Percentiles rank a stretch among this genome's conserved stretches.
phyloP scores from a whole-genome alignment of 2,888 invertebrate genomes.

The Gastrophysa polygoni region DNA sequence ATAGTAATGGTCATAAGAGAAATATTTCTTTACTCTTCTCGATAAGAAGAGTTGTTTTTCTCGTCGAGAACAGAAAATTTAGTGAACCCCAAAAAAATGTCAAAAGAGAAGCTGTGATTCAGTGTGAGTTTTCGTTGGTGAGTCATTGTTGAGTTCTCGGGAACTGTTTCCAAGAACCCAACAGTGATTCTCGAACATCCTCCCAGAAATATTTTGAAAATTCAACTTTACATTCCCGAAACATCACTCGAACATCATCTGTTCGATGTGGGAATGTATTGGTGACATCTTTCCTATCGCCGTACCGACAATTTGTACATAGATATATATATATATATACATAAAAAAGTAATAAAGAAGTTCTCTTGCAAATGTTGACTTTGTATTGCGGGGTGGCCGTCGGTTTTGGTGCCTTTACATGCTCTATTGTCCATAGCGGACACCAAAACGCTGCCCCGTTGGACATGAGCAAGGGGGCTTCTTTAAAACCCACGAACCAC shows the following conservation, averaged over 20 bases:
- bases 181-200: background rate
- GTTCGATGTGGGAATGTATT: constrained; percentile 14
- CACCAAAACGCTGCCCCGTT: constrained; percentile 61
- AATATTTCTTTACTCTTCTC: too few relatives aligned
- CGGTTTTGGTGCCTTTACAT: constrained; percentile 66
- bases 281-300: constrained; percentile 23
- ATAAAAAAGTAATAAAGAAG: constrained; percentile 55
- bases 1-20: too few relatives aligned
- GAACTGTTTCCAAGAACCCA: too few relatives aligned
- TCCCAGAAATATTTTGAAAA: background rate
- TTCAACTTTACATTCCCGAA: background rate
- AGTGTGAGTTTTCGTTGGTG: too few relatives aligned
- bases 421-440: constrained; percentile 58
- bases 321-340: constrained; percentile 30
- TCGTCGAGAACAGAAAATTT: too few relatives aligned
- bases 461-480: constrained; percentile 60
- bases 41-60: too few relatives aligned
- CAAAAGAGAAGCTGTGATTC: too few relatives aligned
- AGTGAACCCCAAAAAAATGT: too few relatives aligned
- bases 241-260: background rate
- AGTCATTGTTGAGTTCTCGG: too few relatives aligned
- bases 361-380: constrained; percentile 57
- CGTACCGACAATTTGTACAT: constrained; percentile 45
- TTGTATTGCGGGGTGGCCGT: constrained; percentile 58
- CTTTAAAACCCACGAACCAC: constrained; percentile 54